These are phyloP conservation scores for Amphimallon solstitiale DNA, from an alignment of 2,888 invertebrate genomes.

Conservation along the genomic window DNA sequence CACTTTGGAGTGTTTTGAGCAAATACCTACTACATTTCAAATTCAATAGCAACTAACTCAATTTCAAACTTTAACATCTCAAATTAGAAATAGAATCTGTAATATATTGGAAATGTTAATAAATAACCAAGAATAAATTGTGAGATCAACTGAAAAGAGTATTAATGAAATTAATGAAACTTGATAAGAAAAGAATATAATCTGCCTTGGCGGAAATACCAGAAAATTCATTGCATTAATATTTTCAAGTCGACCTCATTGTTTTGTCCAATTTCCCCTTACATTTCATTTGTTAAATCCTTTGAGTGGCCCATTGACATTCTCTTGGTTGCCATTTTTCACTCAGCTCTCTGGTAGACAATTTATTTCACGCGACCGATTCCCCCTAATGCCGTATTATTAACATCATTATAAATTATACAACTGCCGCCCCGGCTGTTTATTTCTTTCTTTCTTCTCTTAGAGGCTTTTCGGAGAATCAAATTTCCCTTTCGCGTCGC, in stretches of 20 bases:
- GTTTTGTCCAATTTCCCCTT: slow-evolving; percentile 28
- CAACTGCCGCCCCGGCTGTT: not conserved
- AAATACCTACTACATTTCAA: too few species aligned
- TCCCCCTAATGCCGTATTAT: slow-evolving; percentile 21
- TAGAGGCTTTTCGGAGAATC: not conserved
- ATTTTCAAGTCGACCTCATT: slow-evolving; percentile 13
- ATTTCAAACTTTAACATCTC: too few species aligned
- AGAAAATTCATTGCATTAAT: slow-evolving; percentile 6
- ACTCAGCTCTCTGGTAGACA: slow-evolving; percentile 3
- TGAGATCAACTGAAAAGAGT: too few species aligned
- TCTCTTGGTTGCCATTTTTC: slow-evolving; percentile 20
- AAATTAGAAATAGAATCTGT: too few species aligned
- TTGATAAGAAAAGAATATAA: too few species aligned
- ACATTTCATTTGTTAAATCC: slow-evolving; percentile 27
- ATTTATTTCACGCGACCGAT: slow-evolving; percentile 6
- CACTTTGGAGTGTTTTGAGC: too few species aligned
- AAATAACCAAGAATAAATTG: too few species aligned
- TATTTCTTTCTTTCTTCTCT: not conserved
- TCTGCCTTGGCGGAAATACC: not conserved
- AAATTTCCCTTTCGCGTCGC: not conserved
- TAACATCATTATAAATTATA: slow-evolving; percentile 31
- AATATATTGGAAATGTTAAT: too few species aligned
- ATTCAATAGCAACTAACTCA: too few species aligned
- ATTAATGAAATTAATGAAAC: too few species aligned
- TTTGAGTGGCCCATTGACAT: slow-evolving; percentile 22